These are phyloP conservation scores for Pristionchus entomophagus DNA, from an alignment of 2,888 invertebrate species.

Conservation along the genomic window DNA sequence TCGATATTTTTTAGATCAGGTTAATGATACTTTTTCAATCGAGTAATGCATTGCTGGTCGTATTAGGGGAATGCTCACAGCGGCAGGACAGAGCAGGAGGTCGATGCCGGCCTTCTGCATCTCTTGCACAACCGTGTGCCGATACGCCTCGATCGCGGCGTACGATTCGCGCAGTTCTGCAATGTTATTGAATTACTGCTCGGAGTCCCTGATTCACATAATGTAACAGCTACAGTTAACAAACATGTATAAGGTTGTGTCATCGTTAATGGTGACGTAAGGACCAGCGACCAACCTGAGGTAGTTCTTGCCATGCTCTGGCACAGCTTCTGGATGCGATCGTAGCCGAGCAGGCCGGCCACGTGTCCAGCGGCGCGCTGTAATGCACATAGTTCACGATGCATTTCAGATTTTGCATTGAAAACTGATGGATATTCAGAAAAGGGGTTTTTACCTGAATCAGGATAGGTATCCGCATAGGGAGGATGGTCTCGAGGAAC, in stretches of 20 bases:
- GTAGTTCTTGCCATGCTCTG: not conserved
- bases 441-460: not conserved
- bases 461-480: constrained; percentile 35
- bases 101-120: constrained; percentile 62
- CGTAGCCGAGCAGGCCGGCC: not conserved
- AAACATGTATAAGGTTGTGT: too few species aligned
- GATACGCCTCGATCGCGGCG: constrained; percentile 63
- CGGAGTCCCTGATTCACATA: not conserved
- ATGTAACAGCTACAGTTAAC: too few species aligned
- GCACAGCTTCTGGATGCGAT: not conserved
- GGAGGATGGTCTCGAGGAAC: constrained; percentile 24
- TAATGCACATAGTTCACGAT: not conserved
- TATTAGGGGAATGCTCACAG: constrained; percentile 56
- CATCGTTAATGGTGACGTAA: too few species aligned
- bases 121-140: constrained; percentile 57
- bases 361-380: not conserved
- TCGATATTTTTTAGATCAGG: too few species aligned
- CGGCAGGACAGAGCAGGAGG: constrained; percentile 65
- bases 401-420: not conserved
- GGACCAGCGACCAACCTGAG: not conserved
- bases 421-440: too few species aligned
- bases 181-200: too few species aligned
- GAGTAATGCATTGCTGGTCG: too few species aligned
- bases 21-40: too few species aligned
- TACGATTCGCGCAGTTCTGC: constrained; percentile 65